Evolutionary conservation across 2,113 vertebrate species (phyloP).

Genomic region (Sarotherodon lohbergeri): DNA sequence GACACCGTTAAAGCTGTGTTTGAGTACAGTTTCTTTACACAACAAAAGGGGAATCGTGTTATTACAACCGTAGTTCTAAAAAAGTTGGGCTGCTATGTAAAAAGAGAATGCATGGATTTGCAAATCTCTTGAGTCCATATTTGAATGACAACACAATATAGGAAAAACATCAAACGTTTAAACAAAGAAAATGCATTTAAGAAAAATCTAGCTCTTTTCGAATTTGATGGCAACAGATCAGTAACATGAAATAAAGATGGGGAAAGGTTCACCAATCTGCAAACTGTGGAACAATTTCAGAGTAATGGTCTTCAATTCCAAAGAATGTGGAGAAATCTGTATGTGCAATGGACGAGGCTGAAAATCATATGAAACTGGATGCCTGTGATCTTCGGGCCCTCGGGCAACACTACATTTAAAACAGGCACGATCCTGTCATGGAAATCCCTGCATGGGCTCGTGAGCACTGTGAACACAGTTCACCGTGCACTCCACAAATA

Average conservation of each 20-base stretch:
- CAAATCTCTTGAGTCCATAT: neutral
- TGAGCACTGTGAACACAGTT: neutral
- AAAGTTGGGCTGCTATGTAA: neutral
- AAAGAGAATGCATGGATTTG: neutral
- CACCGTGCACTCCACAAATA: neutral
- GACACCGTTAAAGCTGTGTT: neutral
- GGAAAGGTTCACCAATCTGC: neutral
- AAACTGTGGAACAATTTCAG: neutral
- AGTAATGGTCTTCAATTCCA: neutral
- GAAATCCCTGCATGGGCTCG: neutral
- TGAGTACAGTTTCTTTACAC: neutral
- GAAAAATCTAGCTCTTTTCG: neutral
- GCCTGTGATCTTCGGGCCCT: neutral
- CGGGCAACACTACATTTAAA: neutral
- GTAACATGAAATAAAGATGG: neutral
- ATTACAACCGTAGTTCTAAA: neutral
- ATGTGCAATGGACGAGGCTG: neutral
- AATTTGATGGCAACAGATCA: neutral
- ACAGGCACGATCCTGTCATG: neutral
- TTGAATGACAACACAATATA: neutral
- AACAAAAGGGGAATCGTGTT: neutral
- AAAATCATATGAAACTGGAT: neutral
- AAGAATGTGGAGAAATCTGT: neutral
- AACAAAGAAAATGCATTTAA: neutral
- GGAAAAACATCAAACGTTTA: neutral